These are phyloP conservation scores for Ptychochromis oligacanthus DNA, from an alignment of 2,113 vertebrate genomes.

Conservation along the genomic window DNA sequence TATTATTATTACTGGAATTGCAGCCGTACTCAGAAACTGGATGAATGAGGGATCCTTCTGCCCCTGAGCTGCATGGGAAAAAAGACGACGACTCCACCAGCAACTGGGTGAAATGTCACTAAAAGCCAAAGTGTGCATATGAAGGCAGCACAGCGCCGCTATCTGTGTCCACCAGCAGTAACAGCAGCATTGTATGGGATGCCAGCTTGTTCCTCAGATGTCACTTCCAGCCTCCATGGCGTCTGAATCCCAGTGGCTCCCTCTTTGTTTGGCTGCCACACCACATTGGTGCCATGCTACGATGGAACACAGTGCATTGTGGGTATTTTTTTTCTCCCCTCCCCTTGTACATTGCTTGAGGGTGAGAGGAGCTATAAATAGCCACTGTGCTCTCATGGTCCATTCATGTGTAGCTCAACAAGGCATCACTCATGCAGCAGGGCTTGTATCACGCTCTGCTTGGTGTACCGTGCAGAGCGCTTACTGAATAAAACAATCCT, in stretches of 20 bases:
- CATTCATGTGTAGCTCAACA: constrained; percentile 74
- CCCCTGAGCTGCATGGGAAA: not conserved
- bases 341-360: constrained; percentile 62
- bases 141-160: not conserved
- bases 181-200: constrained; percentile 13
- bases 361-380: constrained; percentile 75
- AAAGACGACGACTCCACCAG: not conserved
- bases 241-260: constrained; percentile 39
- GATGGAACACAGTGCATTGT: constrained; percentile 60
- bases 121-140: not conserved
- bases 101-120: constrained; percentile 7
- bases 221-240: constrained; percentile 33
- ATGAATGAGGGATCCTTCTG: not conserved
- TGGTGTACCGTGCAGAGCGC: not conserved
- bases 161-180: constrained; percentile 28
- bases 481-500: not conserved
- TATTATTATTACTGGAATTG: not conserved
- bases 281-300: constrained; percentile 41
- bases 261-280: constrained; percentile 50
- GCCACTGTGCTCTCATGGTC: constrained; percentile 55
- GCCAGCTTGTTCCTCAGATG: constrained; percentile 31
- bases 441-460: constrained; percentile 10
- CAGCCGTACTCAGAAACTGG: not conserved
- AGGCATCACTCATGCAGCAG: constrained; percentile 49
- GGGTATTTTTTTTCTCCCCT: constrained; percentile 41